Conservation (phyloP, 2,113 vertebrate species). For the Pterocles burchelli region DNA sequence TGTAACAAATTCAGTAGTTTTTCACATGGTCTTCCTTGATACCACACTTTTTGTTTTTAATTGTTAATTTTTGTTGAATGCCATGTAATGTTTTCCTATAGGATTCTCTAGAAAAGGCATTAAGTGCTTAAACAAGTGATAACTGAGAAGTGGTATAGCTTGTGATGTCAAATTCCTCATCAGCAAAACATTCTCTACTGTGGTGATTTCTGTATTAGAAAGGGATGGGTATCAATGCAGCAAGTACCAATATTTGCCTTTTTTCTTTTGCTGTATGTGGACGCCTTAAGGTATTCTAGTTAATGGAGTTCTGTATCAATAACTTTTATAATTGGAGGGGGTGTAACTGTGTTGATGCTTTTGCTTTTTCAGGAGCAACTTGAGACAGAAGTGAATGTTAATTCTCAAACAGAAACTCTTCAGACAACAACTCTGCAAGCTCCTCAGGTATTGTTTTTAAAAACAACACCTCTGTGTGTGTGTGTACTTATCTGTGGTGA, state of each 20-base stretch:
- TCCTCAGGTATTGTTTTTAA: constrained; percentile 77
- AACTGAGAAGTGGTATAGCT: neutral
- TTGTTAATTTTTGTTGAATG: neutral
- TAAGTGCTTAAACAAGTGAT: neutral
- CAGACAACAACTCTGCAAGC: constrained; percentile 76
- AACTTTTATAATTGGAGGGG: neutral
- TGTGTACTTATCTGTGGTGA: neutral
- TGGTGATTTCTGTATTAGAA: neutral
- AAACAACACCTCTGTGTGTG: neutral
- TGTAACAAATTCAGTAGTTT: neutral
- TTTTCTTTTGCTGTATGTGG: neutral
- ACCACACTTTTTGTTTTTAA: neutral
- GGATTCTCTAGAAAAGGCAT: neutral
- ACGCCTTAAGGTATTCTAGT: neutral
- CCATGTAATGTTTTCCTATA: neutral
- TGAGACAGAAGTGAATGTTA: constrained; percentile 74
- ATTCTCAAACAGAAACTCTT: constrained; percentile 74
- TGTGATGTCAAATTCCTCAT: neutral
- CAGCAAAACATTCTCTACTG: neutral
- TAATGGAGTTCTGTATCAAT: neutral
- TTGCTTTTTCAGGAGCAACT: constrained; percentile 69
- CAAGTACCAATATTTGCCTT: fast-evolving
- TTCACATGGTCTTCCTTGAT: neutral
- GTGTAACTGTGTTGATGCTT: neutral
- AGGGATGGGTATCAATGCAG: neutral